Evolutionary conservation across 1,140 invertebrate species (phyloP).

Genomic region (Ericerus pela): DNA sequence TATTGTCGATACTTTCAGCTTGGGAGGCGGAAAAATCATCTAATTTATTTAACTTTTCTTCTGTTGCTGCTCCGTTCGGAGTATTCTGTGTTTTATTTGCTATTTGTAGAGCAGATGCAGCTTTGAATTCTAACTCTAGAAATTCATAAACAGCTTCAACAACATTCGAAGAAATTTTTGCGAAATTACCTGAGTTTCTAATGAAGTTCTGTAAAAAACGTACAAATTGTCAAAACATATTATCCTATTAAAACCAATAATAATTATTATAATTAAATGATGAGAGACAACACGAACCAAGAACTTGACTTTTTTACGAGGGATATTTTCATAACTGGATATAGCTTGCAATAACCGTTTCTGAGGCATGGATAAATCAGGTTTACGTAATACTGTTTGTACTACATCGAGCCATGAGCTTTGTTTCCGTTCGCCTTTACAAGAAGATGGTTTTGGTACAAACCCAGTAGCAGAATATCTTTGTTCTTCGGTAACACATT

Average conservation of each 20-base stretch:
- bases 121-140: conserved; percentile 47
- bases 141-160: conserved; percentile 50
- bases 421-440: conserved; percentile 84
- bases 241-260: neutral
- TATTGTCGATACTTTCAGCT: too few species aligned
- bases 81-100: too few species aligned
- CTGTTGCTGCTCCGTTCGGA: too few species aligned
- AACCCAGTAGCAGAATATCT: conserved; percentile 76
- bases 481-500: conserved; percentile 81
- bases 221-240: conserved; percentile 7
- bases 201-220: conserved; percentile 39
- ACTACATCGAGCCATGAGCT: conserved; percentile 74
- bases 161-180: conserved; percentile 37
- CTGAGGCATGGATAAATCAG: conserved; percentile 39
- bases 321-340: conserved; percentile 67
- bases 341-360: conserved; percentile 52
- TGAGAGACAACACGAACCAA: conserved; percentile 1
- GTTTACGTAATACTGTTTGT: conserved; percentile 49
- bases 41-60: too few species aligned
- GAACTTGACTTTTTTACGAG: conserved; percentile 22
- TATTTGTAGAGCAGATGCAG: too few species aligned
- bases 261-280: conserved; percentile 14
- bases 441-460: conserved; percentile 48
- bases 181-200: conserved; percentile 41
- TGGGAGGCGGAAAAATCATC: too few species aligned